phyloP scores from a whole-genome alignment of 37 sponge, comb jelly and placozoan genomes.

The Geodia barretti region DNA sequence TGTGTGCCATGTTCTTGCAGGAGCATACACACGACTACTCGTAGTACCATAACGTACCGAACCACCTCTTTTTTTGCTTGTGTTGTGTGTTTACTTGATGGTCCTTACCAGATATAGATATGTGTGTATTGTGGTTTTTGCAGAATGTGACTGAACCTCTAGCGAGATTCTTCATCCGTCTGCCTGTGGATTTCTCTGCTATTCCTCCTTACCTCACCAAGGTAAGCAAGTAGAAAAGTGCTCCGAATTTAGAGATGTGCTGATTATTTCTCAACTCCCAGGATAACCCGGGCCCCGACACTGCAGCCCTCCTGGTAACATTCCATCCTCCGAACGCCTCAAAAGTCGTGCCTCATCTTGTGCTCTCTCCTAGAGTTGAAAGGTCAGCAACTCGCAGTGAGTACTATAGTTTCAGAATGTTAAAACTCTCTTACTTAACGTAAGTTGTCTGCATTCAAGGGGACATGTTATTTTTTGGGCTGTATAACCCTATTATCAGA shows the following conservation, averaged over 20 bases:
- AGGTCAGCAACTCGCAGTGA: too few relatives aligned
- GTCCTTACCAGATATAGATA: not conserved
- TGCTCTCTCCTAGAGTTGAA: slow-evolving; percentile 62
- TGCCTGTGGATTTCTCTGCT: slow-evolving; percentile 38
- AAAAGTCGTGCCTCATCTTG: slow-evolving; percentile 33
- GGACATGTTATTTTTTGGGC: too few relatives aligned
- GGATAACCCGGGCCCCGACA: slow-evolving; percentile 54
- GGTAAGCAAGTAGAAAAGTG: too few relatives aligned
- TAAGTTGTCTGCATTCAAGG: too few relatives aligned
- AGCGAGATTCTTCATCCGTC: slow-evolving; percentile 60
- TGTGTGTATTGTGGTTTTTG: not conserved
- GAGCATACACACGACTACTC: slow-evolving; percentile 30
- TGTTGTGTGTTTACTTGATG: too few relatives aligned
- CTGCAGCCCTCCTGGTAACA: slow-evolving; percentile 51
- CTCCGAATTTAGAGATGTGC: too few relatives aligned
- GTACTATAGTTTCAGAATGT: too few relatives aligned
- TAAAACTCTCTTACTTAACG: too few relatives aligned
- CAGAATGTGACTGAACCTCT: slow-evolving; percentile 42
- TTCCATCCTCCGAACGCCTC: slow-evolving; percentile 53
- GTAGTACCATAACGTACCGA: not conserved
- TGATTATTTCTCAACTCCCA: slow-evolving; percentile 1
- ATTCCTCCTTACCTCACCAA: slow-evolving; percentile 56
- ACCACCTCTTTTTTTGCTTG: not conserved
- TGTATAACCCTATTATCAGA: too few relatives aligned
- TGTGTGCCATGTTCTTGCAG: too few relatives aligned